phyloP scores from a whole-genome alignment of 2,797 vertebrate species.

The Manis crassicaudata region DNA sequence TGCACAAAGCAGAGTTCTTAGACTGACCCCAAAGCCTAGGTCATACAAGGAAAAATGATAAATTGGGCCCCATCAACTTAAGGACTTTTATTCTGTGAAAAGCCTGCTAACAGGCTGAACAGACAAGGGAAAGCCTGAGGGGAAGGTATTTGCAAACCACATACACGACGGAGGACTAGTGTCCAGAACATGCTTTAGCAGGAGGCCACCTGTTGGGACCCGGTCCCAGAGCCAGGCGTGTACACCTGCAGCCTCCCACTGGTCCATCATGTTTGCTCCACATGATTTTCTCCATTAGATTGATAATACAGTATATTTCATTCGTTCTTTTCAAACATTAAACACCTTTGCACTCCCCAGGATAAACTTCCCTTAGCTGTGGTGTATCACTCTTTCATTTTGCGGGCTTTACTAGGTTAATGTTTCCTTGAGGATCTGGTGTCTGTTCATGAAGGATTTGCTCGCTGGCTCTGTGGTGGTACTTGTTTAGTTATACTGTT shows the following conservation, averaged over 20 bases:
- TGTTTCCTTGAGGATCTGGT: not conserved
- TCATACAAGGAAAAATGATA: not conserved
- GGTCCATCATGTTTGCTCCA: not conserved
- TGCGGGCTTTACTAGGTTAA: not conserved
- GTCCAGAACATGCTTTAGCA: rapidly evolving
- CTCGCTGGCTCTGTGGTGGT: rapidly evolving
- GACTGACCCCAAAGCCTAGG: not conserved
- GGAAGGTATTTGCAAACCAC: not conserved
- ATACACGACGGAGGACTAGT: rapidly evolving
- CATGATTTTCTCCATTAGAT: not conserved
- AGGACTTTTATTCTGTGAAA: not conserved
- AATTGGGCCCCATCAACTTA: not conserved
- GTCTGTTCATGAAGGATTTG: too few species aligned
- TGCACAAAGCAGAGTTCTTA: rapidly evolving
- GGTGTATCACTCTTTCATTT: too few species aligned
- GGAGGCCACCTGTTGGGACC: rapidly evolving
- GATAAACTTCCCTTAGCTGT: not conserved
- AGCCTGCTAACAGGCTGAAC: rapidly evolving
- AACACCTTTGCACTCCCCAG: not conserved
- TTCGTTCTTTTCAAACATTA: too few species aligned
- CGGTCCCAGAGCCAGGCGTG: rapidly evolving
- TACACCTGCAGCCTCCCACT: too few species aligned
- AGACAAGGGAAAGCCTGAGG: not conserved
- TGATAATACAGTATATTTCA: rapidly evolving
- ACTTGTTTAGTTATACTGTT: too few species aligned